Percentiles rank a stretch among this genome's conserved stretches.
These are phyloP conservation scores for Drosophila carrolli DNA, from an alignment of 1,140 invertebrate species.

Conservation along the genomic window DNA sequence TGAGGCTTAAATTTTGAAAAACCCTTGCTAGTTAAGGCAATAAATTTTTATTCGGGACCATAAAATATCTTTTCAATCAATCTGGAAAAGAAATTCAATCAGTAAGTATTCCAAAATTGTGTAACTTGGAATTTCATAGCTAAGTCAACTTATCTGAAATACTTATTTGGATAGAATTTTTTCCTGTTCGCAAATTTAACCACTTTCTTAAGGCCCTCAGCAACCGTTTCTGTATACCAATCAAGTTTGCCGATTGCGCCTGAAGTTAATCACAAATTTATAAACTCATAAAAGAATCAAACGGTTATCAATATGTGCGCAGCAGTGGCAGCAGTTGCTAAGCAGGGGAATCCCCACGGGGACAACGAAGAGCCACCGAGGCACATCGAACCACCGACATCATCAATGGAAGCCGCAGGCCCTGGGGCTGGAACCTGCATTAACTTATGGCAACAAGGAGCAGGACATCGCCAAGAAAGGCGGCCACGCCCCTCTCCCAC, in stretches of 20 bases:
- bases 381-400: conserved; percentile 14
- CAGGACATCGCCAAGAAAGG: conserved; percentile 25
- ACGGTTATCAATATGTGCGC: conserved; percentile 79
- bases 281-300: conserved; percentile 83
- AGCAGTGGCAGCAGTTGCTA: conserved; percentile 13
- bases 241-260: conserved; percentile 35
- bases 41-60: too few species aligned
- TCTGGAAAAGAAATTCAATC: too few species aligned
- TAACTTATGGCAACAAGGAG: conserved; percentile 53
- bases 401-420: conserved; percentile 32
- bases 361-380: conserved; percentile 11
- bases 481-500: conserved; percentile 36
- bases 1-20: too few species aligned
- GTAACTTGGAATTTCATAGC: too few species aligned
- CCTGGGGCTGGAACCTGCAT: conserved; percentile 48
- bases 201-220: not conserved
- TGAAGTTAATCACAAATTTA: conserved; percentile 79
- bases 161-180: not conserved
- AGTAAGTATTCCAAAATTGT: too few species aligned
- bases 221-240: conserved; percentile 7
- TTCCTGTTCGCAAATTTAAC: not conserved
- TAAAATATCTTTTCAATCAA: too few species aligned
- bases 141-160: too few species aligned
- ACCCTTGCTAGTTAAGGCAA: too few species aligned
- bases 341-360: conserved; percentile 29